Conservation (phyloP, 2,113 vertebrate genomes). For the Columba janthina region DNA sequence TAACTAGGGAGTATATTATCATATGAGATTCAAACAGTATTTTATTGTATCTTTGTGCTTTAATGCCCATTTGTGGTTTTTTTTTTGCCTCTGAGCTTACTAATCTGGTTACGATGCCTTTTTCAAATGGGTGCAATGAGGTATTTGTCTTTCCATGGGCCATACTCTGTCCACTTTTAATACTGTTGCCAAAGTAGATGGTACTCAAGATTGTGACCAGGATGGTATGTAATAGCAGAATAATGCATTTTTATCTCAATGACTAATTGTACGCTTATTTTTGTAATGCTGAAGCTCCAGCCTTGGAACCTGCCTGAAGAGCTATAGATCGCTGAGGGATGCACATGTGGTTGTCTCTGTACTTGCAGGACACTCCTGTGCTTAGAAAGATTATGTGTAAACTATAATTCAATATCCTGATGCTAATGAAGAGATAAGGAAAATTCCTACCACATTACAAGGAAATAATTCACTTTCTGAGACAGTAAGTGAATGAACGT, state of each 20-base stretch:
- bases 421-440: not conserved
- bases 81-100: not conserved
- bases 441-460: not conserved
- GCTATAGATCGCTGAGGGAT: not conserved
- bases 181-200: accelerated
- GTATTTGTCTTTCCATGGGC: not conserved
- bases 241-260: not conserved
- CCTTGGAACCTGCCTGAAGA: not conserved
- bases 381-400: not conserved
- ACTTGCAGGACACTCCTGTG: not conserved
- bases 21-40: not conserved
- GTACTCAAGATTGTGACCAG: not conserved
- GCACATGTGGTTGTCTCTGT: not conserved
- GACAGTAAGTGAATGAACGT: not conserved
- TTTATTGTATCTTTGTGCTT: not conserved
- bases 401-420: not conserved
- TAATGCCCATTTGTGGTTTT: not conserved
- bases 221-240: not conserved
- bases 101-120: not conserved
- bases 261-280: not conserved
- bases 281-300: not conserved
- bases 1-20: not conserved
- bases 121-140: not conserved
- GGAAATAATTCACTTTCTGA: not conserved
- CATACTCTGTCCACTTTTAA: not conserved